Percentiles rank a stretch among this genome's conserved stretches.
Conservation (phyloP, 2,113 vertebrate species). For the Vulpes lagopus region DNA sequence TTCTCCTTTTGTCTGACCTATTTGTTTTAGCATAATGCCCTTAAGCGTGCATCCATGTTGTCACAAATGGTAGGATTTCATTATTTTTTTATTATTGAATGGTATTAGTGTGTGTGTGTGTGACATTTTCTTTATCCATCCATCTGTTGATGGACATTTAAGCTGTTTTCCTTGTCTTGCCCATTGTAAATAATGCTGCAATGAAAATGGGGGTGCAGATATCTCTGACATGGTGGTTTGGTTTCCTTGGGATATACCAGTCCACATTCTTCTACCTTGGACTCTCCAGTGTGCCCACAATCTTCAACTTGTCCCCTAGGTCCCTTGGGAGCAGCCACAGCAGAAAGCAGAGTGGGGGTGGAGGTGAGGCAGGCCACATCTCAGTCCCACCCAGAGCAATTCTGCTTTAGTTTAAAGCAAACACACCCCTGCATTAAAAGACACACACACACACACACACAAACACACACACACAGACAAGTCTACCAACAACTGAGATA, state of each 20-base stretch:
- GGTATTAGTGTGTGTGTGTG: background rate
- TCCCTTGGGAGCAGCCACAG: background rate
- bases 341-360: background rate
- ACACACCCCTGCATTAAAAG: background rate
- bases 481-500: background rate
- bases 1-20: background rate
- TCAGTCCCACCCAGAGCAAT: background rate
- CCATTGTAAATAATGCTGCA: background rate
- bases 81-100: background rate
- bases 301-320: background rate
- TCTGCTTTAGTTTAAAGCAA: background rate
- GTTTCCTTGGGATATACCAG: background rate
- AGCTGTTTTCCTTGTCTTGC: background rate
- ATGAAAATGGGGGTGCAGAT: background rate
- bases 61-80: background rate
- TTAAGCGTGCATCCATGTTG: background rate
- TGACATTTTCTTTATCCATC: background rate
- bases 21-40: background rate
- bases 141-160: background rate
- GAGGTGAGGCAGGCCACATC: background rate
- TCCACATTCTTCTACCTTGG: background rate
- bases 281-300: background rate
- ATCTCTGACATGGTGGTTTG: background rate
- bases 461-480: background rate
- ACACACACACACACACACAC: background rate